Evolutionary conservation across 2,888 invertebrate genomes (phyloP), one percentile per base, ranked within the genome.

Genomic region (Hyposoter didymator): DNA sequence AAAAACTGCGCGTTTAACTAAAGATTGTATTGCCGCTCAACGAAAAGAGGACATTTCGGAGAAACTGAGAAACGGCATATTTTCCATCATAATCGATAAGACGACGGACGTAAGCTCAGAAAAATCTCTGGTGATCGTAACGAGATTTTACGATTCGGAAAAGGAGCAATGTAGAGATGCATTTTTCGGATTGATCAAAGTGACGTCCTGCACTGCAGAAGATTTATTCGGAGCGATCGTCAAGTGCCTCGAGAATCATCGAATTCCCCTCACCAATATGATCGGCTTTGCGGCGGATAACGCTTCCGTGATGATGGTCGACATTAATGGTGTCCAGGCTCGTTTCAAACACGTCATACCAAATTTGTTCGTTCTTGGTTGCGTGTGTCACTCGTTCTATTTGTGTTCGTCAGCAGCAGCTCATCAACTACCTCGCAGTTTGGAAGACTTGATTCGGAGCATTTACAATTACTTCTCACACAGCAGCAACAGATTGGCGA

Each of bases 41-140:
- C 35, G 35, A 17, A 64, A 32, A 35, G 35, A 35, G 7, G 32
- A 64, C 7, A 64, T 64, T 64, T 14, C 88, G 17, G 43, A 75
- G 14, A 87, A 84, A 55, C 59, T 89, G 49, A 64, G 66, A 72
- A 70, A 76, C 35, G 22, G n/a, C 67, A 32, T 89, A 84, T 84
- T 89, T 49, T 49, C 87, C 7, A 19, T 89, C 6, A 90, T 90
- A 35, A 81, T 90, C 28, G 90, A 90, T 78, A 89, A 90, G 74
- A 87, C 89, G n/a, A 90, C 90, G 0, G 89, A 89, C 80, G 74
- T 90, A 0, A 32, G 81, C 3, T 87, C 84, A 7, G 35, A 88
- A 79, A 89, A 86, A 22, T 62, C 62, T 62, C 74, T 86, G 55
- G 86, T 52, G 19, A 66, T 84, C 55, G 80, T 84, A 28, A 74